Evolutionary conservation across 1,140 invertebrate species (phyloP).

Genomic region (Nymphalis io): DNA sequence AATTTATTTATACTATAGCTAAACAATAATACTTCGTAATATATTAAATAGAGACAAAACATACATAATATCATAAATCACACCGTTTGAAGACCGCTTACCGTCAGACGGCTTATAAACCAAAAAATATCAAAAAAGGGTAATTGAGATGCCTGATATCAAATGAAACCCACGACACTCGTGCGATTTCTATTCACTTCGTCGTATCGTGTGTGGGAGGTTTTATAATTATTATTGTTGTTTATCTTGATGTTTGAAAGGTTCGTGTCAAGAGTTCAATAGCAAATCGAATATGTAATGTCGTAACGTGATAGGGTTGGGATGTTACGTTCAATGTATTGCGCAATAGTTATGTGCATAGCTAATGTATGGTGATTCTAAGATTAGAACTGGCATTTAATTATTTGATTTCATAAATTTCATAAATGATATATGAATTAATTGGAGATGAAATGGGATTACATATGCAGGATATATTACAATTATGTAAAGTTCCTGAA

Average conservation of each 20-base stretch:
- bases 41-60: too few relatives aligned
- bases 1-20: too few relatives aligned
- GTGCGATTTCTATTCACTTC: conserved; percentile 28
- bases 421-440: too few relatives aligned
- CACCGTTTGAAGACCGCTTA: too few relatives aligned
- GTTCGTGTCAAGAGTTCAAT: conserved; percentile 2
- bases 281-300: conserved; percentile 24
- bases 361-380: background rate
- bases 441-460: too few relatives aligned
- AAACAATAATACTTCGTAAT: too few relatives aligned
- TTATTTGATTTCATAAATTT: background rate
- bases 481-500: too few relatives aligned
- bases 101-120: too few relatives aligned
- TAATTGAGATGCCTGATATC: background rate
- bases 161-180: background rate
- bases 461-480: too few relatives aligned
- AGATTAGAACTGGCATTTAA: background rate
- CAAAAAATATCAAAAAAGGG: background rate
- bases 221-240: conserved; percentile 14
- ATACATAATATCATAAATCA: too few relatives aligned
- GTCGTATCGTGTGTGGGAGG: conserved; percentile 32
- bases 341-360: background rate
- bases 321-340: background rate
- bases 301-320: background rate
- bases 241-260: conserved; percentile 28